Evolutionary conservation across 2,888 invertebrate species (phyloP), one percentile per base, ranked within the genome.

Genomic region (Dryadula phaetusa): DNA sequence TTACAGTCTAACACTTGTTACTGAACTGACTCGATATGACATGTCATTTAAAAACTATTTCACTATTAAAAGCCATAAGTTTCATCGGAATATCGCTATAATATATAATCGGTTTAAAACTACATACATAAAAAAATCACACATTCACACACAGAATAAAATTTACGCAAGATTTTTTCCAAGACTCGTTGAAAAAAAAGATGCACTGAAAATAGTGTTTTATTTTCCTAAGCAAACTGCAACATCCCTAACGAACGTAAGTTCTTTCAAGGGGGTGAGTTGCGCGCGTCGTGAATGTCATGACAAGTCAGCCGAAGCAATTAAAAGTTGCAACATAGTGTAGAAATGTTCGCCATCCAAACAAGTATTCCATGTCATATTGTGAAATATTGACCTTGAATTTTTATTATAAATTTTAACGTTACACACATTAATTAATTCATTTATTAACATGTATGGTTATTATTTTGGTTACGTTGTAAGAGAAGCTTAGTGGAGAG

Each of bases 241-340:
- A 28, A 40, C 47, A 58, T 66, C 25, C 14, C 42, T 61, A 66
- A 47, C 66, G 72, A 74, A 65, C 37, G 18, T 58, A 56, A 64
- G 46, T 58, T 64, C 25, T 64, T 49, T 49, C 18, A 40, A 58
- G 28, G 47, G 56, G 14, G 44, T 18, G 34, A 54, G 54, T 54
- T 46, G 69, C 63, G 77, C 75, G 75, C 77, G 70, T 71, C 74
- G 75, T 62, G 44, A 49, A 84, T 80, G 77, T 70, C 67, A 72
- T 74, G 73, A 72, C 75, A 74, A 80, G 76, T 78, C 77, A 77
- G 37, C 60, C 74, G 80, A 79, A 77, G 83, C 84, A 85, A 87
- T 87, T 86, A 86, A 84, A 86, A 85, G 81, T 85, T 82, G 76
- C 71, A 64, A 76, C 74, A 75, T 73, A 74, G 70, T 72, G 70